Base-by-base conservation (phyloP, 2,888 invertebrate genomes). In the Hyposoter didymator region DNA sequence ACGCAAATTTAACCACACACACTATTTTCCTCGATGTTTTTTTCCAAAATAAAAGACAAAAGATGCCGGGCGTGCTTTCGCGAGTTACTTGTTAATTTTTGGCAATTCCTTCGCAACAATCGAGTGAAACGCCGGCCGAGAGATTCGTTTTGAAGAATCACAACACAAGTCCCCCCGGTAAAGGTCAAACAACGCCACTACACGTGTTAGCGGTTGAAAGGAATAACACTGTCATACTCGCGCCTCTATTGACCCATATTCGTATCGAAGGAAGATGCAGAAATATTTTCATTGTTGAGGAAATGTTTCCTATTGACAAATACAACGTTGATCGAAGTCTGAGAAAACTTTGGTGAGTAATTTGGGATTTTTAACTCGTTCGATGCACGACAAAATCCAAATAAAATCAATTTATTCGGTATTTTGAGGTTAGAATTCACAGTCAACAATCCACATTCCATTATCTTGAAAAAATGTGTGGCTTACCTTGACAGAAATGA, bases 351-450 rank as follows among this genome's bases (percentile, higher is more conserved):
- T 17, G 43, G 74, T 74, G 28, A 59, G 59, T 62, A 28, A 43
- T 45, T 62, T 62, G 5, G 5, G 14, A 22, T 39, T 39, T 39
- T 0, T 55, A 52, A 1, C 8, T 6, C 12, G 1, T 22, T 35
- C 17, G 10, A 22, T 35, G 7, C 19, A 39, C 6, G 14, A 17
- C 10, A 72, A 47, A 12, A 45, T 59, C 22, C 17, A 19, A 7
- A 22, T 67, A 12, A n/a, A 17, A 14, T 74, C 0, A 43, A 12
- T 45, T 14, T 2, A 45, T 32, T 28, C 6, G 5, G 6, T 22
- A 64, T 64, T 75, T 75, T n/a, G 62, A 75, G 75, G 75, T 75
- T 75, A 75, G 8, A 45, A 74, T 39, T 19, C 28, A n/a, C 32
- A 62, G 45, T 75, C 62, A 75, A 75, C 28, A 39, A 45, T 64